Base-by-base conservation (phyloP, 2,797 vertebrate genomes). In the Brotula barbata region DNA sequence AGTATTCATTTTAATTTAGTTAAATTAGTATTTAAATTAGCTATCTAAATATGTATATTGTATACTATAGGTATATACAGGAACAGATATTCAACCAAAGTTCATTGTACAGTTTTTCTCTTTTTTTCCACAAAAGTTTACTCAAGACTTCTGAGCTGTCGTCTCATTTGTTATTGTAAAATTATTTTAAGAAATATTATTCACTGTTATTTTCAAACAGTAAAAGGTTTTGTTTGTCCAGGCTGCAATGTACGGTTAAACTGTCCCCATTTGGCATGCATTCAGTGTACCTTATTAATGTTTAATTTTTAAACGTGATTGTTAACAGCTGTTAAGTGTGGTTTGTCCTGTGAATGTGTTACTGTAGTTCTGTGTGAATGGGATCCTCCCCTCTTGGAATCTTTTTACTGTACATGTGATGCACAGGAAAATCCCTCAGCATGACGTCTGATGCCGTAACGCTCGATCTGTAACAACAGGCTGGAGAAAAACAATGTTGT, bases 21-120 rank as follows among this genome's bases (percentile, higher is more conserved):
- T 66, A 59, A 41, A 75, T 68, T 78, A 83, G 79, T 90, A 89
- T 89, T 91, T 89, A 89, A 90, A 85, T 72, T 49, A 84, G 68
- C 58, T 54, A 71, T 81, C 49, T 74, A 73, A 78, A 79, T 68
- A 80, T 88, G 75, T 87, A 68, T 87, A 83, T 88, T 87, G 74
- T 85, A 84, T 73, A 83, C 71, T 62, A 77, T 71, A 79, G 46
- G 41, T 68, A 51, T 77, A 50, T 76, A 68, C 69, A 69, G 61
- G 54, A 77, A 69, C 50, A 57, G 23, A 68, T 71, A 69, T 66
- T 72, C 66, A 82, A 87, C 86, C 87, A 89, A 88, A 89, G 80
- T 65, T 67, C 45, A 75, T 60, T 86, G 78, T 79, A 85, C 62
- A 80, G 51, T 71, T 72, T 64, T 25, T 68, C 56, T 78, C 52